phyloP scores from a whole-genome alignment of 2,113 vertebrate species.

The Promerops cafer region DNA sequence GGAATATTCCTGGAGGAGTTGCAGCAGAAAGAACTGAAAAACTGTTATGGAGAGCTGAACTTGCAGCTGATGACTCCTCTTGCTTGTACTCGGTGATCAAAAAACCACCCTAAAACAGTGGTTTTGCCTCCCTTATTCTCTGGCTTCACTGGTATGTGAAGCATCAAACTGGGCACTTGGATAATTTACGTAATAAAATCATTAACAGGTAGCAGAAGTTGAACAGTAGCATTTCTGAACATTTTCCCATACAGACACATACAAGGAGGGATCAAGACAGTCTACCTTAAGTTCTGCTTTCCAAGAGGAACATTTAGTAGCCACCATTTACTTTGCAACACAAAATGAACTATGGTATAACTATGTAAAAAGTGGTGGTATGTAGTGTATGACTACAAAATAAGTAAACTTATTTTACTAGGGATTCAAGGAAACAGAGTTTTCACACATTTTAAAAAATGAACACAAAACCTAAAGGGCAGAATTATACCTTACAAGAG shows the following conservation, averaged over 20 bases:
- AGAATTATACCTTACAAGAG: slow-evolving; percentile 9
- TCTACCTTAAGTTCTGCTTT: not conserved
- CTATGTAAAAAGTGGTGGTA: not conserved
- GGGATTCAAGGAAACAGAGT: not conserved
- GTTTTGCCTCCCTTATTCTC: not conserved
- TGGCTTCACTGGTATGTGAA: not conserved
- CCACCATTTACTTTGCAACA: not conserved
- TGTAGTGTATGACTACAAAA: not conserved
- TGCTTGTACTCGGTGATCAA: not conserved
- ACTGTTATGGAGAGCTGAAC: not conserved
- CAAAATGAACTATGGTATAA: not conserved
- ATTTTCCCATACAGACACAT: not conserved
- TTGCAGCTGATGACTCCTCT: not conserved
- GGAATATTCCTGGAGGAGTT: not conserved
- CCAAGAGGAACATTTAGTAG: not conserved
- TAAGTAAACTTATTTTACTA: not conserved
- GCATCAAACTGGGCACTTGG: not conserved
- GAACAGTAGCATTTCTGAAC: not conserved
- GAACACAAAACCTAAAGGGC: not conserved
- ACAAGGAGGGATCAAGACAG: not conserved
- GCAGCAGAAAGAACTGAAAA: not conserved
- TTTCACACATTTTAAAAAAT: not conserved
- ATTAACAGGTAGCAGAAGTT: not conserved
- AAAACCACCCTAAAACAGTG: not conserved
- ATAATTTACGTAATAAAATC: not conserved